Conservation (phyloP, 1,140 invertebrate genomes). For the Ladona fulva region DNA sequence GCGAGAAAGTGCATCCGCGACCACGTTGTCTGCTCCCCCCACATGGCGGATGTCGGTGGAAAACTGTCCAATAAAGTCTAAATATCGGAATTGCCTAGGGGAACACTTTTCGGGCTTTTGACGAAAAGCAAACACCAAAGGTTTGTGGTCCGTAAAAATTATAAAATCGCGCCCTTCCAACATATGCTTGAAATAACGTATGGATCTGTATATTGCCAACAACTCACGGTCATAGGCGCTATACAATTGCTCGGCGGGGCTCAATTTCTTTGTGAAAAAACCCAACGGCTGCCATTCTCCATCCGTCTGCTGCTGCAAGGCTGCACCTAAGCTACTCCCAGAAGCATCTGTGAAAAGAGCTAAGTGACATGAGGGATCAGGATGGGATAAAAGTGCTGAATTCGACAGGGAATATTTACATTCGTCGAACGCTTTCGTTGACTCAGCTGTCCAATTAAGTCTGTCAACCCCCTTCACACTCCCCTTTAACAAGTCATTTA, state of each 20-base stretch:
- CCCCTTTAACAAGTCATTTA: slow-evolving; percentile 23
- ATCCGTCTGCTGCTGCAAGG: slow-evolving; percentile 30
- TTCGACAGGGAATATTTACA: slow-evolving; percentile 25
- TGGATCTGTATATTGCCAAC: slow-evolving; percentile 23
- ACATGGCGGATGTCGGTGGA: slow-evolving; percentile 22
- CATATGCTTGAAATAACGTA: slow-evolving; percentile 31
- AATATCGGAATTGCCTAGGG: too few relatives aligned
- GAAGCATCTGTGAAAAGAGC: slow-evolving; percentile 32
- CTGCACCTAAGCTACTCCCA: slow-evolving; percentile 30
- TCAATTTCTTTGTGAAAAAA: slow-evolving; percentile 20
- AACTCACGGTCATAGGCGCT: slow-evolving; percentile 30
- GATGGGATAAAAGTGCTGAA: too few relatives aligned
- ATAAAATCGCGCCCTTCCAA: slow-evolving; percentile 29
- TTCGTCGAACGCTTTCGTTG: slow-evolving; percentile 22
- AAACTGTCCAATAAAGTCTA: slow-evolving; percentile 33
- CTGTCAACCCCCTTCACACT: slow-evolving; percentile 25
- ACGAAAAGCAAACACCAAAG: too few relatives aligned
- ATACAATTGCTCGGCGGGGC: slow-evolving; percentile 24
- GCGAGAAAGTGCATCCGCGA: too few relatives aligned
- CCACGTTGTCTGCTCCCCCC: slow-evolving; percentile 29
- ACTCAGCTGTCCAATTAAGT: slow-evolving; percentile 24
- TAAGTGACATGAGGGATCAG: slow-evolving; percentile 20
- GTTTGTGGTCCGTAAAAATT: too few relatives aligned
- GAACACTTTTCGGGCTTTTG: too few relatives aligned
- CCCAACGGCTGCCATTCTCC: slow-evolving; percentile 21